Evolutionary conservation across 1,140 invertebrate genomes (phyloP), one percentile per base, ranked within the genome.

Genomic region (Ruditapes philippinarum): DNA sequence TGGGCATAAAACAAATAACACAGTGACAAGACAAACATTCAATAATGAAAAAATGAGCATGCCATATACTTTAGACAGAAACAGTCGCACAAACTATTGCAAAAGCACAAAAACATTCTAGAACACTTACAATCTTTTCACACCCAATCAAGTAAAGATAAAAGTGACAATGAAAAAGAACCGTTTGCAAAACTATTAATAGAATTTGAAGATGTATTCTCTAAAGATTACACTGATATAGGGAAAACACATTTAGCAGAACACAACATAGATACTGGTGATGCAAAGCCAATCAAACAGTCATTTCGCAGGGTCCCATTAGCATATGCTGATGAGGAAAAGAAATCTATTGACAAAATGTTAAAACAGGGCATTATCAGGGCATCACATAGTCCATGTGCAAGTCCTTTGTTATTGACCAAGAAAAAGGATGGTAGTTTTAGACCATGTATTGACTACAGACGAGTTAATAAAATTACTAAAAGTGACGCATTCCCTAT

Each of bases 361-460:
- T 17, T 51, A 25, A 17, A 79, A n/a, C 76, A 79, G 33, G 38
- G 38, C 12, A 57, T 79, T 2, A 51, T 79, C 51, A 51, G 49
- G 19, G 45, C 45, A 28, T 79, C 28, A 57, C 5, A 31, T 22
- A 54, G 76, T 57, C 49, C 49, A 33, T 51, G 45, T 4, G 38
- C 76, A 17, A 25, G 42, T 22, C 45, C 28, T 5, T 31, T 36
- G 3, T 11, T 49, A 3, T 49, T 79, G 57, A 79, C 40, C 3
- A 97, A 97, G 79, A 97, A 97, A 83, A 96, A 96, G 45, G 93
- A 96, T 94, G 94, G 96, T 68, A 81, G 93, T 54, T 74, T 93
- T 42, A 88, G 96, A 33, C 93, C 97, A 28, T 96, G 96, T 92
- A 95, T 93, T 7, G 96, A 97, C 92, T 97, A 96, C 93, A 96